Evolutionary conservation across 2,113 vertebrate genomes (phyloP).

Genomic region (Corynorhinus townsendii): DNA sequence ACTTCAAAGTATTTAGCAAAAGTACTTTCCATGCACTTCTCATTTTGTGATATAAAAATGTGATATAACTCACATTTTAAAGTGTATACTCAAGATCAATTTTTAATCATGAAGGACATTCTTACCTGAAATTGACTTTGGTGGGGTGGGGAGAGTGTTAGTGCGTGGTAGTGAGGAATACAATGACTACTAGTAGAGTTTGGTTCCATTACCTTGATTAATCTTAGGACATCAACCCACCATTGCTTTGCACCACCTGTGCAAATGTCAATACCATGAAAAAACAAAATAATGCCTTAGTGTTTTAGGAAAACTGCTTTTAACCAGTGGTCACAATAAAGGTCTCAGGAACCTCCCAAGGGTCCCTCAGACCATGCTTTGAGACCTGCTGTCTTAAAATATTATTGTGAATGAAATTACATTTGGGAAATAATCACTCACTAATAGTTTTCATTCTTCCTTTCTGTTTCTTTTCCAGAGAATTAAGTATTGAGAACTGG

Average conservation of each 20-base stretch:
- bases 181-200: neutral
- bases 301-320: neutral
- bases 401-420: neutral
- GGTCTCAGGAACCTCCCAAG: neutral
- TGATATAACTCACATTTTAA: neutral
- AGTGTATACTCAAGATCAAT: neutral
- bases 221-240: neutral
- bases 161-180: neutral
- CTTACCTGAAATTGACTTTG: neutral
- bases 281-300: neutral
- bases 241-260: neutral
- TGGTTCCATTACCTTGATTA: neutral
- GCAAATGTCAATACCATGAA: neutral
- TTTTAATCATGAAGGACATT: neutral
- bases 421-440: neutral
- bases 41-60: neutral
- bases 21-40: neutral
- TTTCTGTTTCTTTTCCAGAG: slow-evolving; percentile 78
- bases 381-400: slow-evolving; percentile 7
- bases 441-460: neutral
- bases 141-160: neutral
- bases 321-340: neutral
- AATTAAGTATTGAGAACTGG: slow-evolving; percentile 99
- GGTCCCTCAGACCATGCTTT: neutral
- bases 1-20: neutral